Evolutionary conservation across 1,140 invertebrate species (phyloP).

Genomic region (Drosophila leontia): DNA sequence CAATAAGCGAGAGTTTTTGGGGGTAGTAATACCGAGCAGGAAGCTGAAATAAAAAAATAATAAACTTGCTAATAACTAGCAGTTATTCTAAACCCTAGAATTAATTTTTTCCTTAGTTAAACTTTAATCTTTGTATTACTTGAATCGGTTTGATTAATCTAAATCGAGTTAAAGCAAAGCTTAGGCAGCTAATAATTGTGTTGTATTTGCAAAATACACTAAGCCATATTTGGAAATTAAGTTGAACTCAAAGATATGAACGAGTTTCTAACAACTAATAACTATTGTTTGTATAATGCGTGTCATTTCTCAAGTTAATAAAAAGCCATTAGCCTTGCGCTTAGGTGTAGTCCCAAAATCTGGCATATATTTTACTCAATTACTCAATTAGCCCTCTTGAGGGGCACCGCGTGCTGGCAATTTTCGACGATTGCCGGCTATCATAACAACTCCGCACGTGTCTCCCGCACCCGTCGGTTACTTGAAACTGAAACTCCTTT

Average conservation of each 20-base stretch:
- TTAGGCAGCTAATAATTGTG: background rate
- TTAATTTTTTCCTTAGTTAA: constrained; percentile 1
- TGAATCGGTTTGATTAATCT: too few species aligned
- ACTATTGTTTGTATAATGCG: too few species aligned
- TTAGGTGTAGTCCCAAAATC: constrained; percentile 4
- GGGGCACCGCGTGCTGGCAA: constrained; percentile 46
- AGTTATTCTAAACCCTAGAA: too few species aligned
- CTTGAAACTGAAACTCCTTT: constrained; percentile 34
- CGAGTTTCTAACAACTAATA: background rate
- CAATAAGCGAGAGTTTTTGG: background rate
- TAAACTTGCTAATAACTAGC: background rate
- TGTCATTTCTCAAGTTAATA: constrained; percentile 5
- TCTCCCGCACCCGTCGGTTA: constrained; percentile 19
- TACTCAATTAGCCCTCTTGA: constrained; percentile 57
- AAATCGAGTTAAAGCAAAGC: background rate
- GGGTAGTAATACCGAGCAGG: too few species aligned
- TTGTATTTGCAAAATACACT: background rate
- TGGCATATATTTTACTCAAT: constrained; percentile 6
- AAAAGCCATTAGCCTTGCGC: background rate
- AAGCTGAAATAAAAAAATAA: background rate
- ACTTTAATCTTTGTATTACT: too few species aligned
- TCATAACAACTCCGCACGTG: constrained; percentile 70
- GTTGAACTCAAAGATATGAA: too few species aligned
- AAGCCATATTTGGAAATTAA: background rate
- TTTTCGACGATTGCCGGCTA: constrained; percentile 55